A percentile compares a stretch with the other conserved stretches of the same genome.
Conservation (phyloP, 2,888 invertebrate genomes). For the Eilema caniola region DNA sequence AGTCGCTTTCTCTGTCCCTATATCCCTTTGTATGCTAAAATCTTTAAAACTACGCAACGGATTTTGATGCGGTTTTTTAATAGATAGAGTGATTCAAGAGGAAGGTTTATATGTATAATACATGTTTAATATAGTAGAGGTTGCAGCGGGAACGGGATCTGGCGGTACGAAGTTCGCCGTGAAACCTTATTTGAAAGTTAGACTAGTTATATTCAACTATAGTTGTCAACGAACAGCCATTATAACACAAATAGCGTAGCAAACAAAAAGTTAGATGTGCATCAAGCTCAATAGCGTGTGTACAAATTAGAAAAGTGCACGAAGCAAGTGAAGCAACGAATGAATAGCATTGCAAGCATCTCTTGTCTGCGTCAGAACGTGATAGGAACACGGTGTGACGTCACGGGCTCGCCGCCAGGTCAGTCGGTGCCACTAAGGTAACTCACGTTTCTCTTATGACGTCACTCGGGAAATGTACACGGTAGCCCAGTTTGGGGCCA, state of each 20-base stretch:
- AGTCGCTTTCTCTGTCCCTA: no score
- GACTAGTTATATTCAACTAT: not conserved
- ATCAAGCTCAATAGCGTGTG: slow-evolving; percentile 28
- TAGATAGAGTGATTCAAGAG: no score
- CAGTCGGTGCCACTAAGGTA: slow-evolving; percentile 56
- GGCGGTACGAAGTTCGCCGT: no score
- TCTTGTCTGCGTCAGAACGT: slow-evolving; percentile 24
- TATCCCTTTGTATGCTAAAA: no score
- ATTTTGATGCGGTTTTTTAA: no score
- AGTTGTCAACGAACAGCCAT: slow-evolving; percentile 27
- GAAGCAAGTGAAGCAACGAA: slow-evolving; percentile 13
- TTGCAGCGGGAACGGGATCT: no score
- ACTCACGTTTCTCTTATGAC: slow-evolving; percentile 86
- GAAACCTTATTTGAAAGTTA: not conserved
- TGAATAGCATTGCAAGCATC: slow-evolving; percentile 30
- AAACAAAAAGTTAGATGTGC: slow-evolving; percentile 29
- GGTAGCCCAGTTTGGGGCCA: slow-evolving; percentile 85
- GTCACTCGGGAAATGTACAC: slow-evolving; percentile 85
- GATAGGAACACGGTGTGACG: slow-evolving; percentile 60
- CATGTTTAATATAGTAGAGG: no score
- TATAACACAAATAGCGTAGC: slow-evolving; percentile 27
- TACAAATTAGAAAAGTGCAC: slow-evolving; percentile 28
- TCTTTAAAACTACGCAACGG: no score
- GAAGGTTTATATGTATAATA: no score
- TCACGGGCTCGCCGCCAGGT: slow-evolving; percentile 64